Evolutionary conservation across 2,113 vertebrate genomes (phyloP).

Genomic region (Pimephales promelas): DNA sequence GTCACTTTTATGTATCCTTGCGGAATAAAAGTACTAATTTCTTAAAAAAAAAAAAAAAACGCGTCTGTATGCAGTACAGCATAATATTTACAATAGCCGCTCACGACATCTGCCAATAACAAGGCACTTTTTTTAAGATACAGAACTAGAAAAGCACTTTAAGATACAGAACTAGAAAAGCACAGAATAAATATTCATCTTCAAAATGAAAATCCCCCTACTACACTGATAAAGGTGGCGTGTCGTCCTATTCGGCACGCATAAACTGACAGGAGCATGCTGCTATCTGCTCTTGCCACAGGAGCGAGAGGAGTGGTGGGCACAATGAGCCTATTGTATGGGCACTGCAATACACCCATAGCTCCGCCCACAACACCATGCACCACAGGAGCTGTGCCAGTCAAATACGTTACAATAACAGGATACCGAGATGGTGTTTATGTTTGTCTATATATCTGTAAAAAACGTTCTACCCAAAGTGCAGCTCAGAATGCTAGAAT

Average conservation of each 20-base stretch:
- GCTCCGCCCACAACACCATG: slow-evolving; percentile 27
- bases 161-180: too few species aligned
- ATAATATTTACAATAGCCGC: neutral
- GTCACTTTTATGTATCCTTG: neutral
- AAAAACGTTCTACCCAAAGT: neutral
- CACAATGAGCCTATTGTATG: slow-evolving; percentile 55
- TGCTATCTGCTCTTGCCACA: neutral
- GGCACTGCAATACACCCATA: slow-evolving; percentile 26
- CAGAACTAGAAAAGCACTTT: too few species aligned
- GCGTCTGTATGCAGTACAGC: neutral
- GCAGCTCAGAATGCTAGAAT: neutral
- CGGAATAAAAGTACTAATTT: neutral
- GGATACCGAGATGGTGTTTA: neutral
- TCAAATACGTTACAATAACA: neutral
- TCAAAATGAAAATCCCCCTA: neutral
- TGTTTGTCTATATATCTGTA: neutral
- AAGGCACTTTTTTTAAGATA: neutral
- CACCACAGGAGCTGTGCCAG: neutral
- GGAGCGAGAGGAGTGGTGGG: neutral
- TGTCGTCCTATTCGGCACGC: neutral
- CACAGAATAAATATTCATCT: neutral
- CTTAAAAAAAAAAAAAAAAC: too few species aligned
- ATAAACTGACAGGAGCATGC: slow-evolving; percentile 8
- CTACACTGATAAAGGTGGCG: neutral
- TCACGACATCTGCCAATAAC: neutral